Conservation (phyloP, 64 coral and sea anemone genomes). For the Catalaphyllia jardinei region DNA sequence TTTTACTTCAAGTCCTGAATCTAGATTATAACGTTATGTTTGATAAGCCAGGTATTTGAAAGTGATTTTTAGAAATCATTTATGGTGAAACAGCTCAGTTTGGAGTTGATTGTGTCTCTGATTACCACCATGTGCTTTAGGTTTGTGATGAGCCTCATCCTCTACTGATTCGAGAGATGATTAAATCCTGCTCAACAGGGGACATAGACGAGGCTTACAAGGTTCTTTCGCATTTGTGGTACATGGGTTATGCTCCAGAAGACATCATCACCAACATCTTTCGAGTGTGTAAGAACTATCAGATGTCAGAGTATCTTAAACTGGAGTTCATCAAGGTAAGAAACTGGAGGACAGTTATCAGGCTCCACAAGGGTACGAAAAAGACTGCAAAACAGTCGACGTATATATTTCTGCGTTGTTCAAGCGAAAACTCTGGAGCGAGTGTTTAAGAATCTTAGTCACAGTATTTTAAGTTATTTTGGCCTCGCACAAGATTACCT, state of each 20-base stretch:
- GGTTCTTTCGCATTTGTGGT: conserved; percentile 91
- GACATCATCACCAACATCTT: conserved; percentile 98
- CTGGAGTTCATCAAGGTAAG: conserved; percentile 98
- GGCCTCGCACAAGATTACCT: too few species aligned
- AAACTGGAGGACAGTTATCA: too few species aligned
- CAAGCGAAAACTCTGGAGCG: too few species aligned
- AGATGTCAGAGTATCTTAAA: conserved; percentile 95
- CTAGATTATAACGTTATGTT: background rate
- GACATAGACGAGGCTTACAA: conserved; percentile 96
- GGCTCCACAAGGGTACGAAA: too few species aligned
- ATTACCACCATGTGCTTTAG: conserved; percentile 11
- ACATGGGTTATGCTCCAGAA: conserved; percentile 97
- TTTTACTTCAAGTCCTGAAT: background rate
- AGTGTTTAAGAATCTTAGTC: too few species aligned
- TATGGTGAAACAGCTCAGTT: too few species aligned
- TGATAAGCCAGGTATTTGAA: too few species aligned
- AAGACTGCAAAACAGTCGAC: too few species aligned
- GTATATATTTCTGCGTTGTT: too few species aligned
- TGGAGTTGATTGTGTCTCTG: too few species aligned
- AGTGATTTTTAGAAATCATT: too few species aligned
- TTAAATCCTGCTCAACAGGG: conserved; percentile 82
- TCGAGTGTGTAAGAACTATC: conserved; percentile 89
- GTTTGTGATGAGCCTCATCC: conserved; percentile 99
- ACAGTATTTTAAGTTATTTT: too few species aligned
- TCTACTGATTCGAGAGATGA: conserved; percentile 92